phyloP scores from a whole-genome alignment of 2,888 invertebrate species.

The Lepidochrysops patricia region DNA sequence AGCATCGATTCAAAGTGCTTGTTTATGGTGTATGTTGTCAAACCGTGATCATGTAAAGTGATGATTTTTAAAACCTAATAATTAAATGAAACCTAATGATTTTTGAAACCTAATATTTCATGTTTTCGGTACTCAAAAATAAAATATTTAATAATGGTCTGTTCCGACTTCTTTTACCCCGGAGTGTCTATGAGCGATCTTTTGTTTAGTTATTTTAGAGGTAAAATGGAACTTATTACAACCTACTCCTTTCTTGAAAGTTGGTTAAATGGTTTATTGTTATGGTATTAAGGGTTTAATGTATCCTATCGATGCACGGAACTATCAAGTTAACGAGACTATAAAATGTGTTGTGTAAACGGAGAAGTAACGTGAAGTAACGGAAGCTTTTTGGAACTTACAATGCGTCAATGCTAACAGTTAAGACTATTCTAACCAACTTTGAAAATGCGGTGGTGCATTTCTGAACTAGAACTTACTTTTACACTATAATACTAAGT shows the following conservation, averaged over 20 bases:
- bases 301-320: not conserved
- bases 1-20: not conserved
- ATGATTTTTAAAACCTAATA: too few relatives aligned
- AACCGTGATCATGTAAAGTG: too few relatives aligned
- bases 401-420: not conserved
- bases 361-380: not conserved
- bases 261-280: not conserved
- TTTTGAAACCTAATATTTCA: too few relatives aligned
- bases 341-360: not conserved
- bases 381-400: not conserved
- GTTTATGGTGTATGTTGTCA: not conserved
- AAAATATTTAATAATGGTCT: too few relatives aligned
- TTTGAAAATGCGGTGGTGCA: not conserved
- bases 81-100: too few relatives aligned
- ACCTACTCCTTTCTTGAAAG: not conserved
- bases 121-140: too few relatives aligned
- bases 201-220: too few relatives aligned
- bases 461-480: not conserved
- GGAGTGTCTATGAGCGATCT: too few relatives aligned
- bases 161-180: too few relatives aligned
- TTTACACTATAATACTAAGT: too few relatives aligned
- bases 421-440: not conserved
- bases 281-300: not conserved
- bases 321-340: slow-evolving; percentile 1
- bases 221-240: too few relatives aligned